These are phyloP conservation scores for Rhinichthys osculus DNA, from an alignment of 2,797 vertebrate species.

Conservation along the genomic window DNA sequence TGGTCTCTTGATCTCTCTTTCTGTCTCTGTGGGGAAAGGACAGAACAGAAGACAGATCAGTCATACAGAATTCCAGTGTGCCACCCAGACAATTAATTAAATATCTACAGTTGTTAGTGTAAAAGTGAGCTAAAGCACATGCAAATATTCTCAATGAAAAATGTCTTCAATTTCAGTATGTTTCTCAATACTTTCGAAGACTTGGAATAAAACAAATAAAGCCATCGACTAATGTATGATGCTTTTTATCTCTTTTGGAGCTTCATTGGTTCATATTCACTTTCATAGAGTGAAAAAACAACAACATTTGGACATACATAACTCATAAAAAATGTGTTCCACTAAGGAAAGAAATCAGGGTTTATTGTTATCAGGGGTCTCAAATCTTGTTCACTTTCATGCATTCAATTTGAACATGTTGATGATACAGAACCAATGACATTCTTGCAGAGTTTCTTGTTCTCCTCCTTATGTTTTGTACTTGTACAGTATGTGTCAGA, in stretches of 20 bases:
- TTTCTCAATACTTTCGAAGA: background rate
- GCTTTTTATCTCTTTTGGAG: background rate
- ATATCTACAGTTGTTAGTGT: conserved; percentile 32
- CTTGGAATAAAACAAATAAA: background rate
- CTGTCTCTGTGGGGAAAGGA: conserved; percentile 50
- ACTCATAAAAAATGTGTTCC: background rate
- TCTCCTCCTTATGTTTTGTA: background rate
- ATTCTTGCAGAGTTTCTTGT: background rate
- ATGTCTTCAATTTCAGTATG: background rate
- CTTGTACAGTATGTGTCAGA: background rate
- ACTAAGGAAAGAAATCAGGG: background rate
- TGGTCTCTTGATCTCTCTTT: conserved; percentile 38
- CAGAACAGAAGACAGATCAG: conserved; percentile 44
- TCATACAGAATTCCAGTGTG: conserved; percentile 24
- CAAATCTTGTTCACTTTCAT: conserved; percentile 12
- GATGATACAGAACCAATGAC: background rate
- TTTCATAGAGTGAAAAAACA: background rate
- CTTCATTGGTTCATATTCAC: background rate
- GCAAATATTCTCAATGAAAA: background rate
- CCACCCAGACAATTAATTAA: conserved; percentile 20
- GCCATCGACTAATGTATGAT: background rate
- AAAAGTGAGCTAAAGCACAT: background rate
- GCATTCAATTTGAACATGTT: background rate
- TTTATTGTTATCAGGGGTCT: background rate
- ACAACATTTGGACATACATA: background rate